Percentiles rank a stretch among this genome's conserved stretches.
These are phyloP conservation scores for Harpalus rubripes DNA, from an alignment of 2,888 invertebrate genomes.

Conservation along the genomic window DNA sequence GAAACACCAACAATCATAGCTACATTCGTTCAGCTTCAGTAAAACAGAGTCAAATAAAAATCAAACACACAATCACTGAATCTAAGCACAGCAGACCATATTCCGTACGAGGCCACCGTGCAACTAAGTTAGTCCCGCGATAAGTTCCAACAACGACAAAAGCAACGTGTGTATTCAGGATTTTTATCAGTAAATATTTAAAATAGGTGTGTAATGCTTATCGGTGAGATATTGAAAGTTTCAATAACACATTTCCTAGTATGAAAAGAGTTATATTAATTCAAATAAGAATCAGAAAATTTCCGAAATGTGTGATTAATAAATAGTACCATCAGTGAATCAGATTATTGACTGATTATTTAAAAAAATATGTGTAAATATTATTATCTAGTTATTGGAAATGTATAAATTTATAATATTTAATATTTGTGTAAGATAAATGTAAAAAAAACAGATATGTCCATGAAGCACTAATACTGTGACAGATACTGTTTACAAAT, in stretches of 20 bases:
- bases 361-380: not conserved
- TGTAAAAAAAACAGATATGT: not conserved
- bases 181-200: constrained; percentile 57
- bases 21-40: not conserved
- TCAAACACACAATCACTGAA: constrained; percentile 16
- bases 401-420: not conserved
- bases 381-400: not conserved
- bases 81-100: constrained; percentile 20
- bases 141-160: constrained; percentile 16
- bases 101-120: constrained; percentile 15
- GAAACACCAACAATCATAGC: constrained; percentile 56
- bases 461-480: no score
- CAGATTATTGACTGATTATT: not conserved
- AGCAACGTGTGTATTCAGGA: constrained; percentile 43
- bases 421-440: not conserved
- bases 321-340: not conserved
- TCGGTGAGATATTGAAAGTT: constrained; percentile 31
- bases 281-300: not conserved
- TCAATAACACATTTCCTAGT: constrained; percentile 43
- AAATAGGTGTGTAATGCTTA: constrained; percentile 57
- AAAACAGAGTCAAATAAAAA: not conserved
- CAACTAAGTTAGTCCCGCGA: constrained; percentile 48
- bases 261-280: constrained; percentile 10
- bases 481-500: no score
- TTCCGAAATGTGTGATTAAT: not conserved